phyloP scores from a whole-genome alignment of 2,888 invertebrate species.

The Norana najaformis region DNA sequence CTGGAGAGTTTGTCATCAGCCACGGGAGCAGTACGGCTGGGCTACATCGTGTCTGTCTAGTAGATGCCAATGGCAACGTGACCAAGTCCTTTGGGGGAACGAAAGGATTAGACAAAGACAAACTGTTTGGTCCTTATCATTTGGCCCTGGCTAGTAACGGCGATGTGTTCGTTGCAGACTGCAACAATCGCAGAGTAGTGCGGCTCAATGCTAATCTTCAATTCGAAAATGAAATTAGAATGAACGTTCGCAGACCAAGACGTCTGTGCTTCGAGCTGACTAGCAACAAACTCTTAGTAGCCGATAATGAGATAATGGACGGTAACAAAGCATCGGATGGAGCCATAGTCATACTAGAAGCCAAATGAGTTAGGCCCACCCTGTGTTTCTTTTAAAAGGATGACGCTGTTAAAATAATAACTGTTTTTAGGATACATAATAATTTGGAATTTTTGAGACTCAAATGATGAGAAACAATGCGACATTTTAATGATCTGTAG shows the following conservation, averaged over 20 bases:
- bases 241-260: not conserved
- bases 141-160: not conserved
- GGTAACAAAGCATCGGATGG: not conserved
- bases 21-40: not conserved
- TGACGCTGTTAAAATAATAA: too few relatives aligned
- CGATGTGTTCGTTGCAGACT: not conserved
- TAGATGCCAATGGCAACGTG: not conserved
- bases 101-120: not conserved
- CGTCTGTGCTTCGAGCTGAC: not conserved
- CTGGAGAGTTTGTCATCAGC: not conserved
- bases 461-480: too few relatives aligned
- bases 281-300: not conserved
- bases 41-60: not conserved
- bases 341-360: too few relatives aligned
- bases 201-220: not conserved
- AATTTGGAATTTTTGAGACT: too few relatives aligned
- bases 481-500: too few relatives aligned
- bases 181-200: not conserved
- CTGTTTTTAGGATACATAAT: too few relatives aligned
- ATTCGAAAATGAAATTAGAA: not conserved
- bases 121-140: not conserved
- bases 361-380: too few relatives aligned
- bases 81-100: not conserved
- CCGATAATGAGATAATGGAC: not conserved
- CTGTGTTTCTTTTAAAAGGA: too few relatives aligned